Evolutionary conservation across 2,113 vertebrate species (phyloP), one percentile per base, ranked within the genome.

Genomic region (Actenoides lindsayi): DNA sequence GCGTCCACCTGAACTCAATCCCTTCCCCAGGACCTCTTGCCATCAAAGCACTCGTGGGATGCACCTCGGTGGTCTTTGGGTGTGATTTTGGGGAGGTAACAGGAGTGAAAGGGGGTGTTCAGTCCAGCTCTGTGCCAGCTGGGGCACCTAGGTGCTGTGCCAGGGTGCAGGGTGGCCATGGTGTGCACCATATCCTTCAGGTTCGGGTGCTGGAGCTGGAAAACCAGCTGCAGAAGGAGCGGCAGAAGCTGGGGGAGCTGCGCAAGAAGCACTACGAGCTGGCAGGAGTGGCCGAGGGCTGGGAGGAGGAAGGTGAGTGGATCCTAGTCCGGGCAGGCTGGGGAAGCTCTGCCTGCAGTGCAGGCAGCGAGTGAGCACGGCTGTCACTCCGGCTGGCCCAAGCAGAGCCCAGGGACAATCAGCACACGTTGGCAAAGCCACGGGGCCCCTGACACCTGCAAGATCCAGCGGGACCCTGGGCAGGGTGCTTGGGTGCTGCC

Each of bases 211-310:
- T 99, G 93, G 99, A 99, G 98, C 98, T 99, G 93, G 99, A 99
- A 95, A 99, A 98, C 1, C 98, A 99, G 42, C 97, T 99, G 81
- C 99, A 99, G 98, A 99, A 99, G 97, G 99, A 99, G 94, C 98
- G 99, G 21, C 99, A 99, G 90, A 99, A 98, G 78, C 98, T 99
- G 48, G 99, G 99, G 20, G 99, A 99, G 64, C 98, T 99, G 93
- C 98, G 99, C 89, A 99, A 99, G 97, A 99, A 99, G 94, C 99
- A 99, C 96, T 99, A 99, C 1, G 98, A 99, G 94, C 98, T 99
- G 87, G 99, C 99, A 0, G 99, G 99, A 0, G 99, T 99, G 23
- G 99, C 99, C 0, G 99, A 99, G 93, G 99, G 99, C 96, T 99
- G 99, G 99, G 99, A 98, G 35, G 97, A 98, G 80, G 98, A 98